Evolutionary conservation across 2,113 vertebrate species (phyloP), one percentile per base, ranked within the genome.

Genomic region (Dinomys branickii): DNA sequence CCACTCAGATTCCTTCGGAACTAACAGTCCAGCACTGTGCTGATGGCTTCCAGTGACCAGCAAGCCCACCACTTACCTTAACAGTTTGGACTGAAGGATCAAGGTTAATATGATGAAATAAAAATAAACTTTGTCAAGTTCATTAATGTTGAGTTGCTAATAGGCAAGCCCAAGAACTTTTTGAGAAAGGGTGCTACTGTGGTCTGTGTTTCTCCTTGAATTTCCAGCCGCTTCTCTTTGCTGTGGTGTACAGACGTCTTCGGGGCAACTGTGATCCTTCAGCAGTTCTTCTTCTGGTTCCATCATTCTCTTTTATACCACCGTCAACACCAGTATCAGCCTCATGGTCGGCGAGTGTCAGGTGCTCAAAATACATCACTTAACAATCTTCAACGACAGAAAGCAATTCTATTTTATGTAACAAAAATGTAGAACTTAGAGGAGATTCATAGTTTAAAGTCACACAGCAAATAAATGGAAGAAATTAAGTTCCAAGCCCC

Each of bases 71-170:
- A 96, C 82, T 95, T n/a, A 63, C 75, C 73, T 98, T 94, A 96
- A 13, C 95, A 94, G 97, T 97, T 98, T 95, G 94, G 50, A 80
- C 91, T 85, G 67, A 22, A 97, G 75, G 95, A 95, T 28, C 50
- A 95, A 97, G 73, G 96, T 97, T 94, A 97, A 97, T 98, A 98
- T 94, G 96, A 98, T 94, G n/a, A 95, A 97, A 86, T 35, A 97
- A 97, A 78, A 97, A 97, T 93, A 90, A 97, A 97, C 91, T 97
- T 96, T 95, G 61, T 96, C 73, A 97, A 95, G 63, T 88, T 88
- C 94, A 93, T 92, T 95, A 95, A 98, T 97, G 86, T 78, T 83
- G 17, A 95, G 47, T 47, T 19, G 0, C 56, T 94, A 96, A 87
- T 24, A 78, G 65, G 2, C 71, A 94, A 85, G 77, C 75, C 1